A percentile compares a stretch with the other conserved stretches of the same genome.
These are phyloP conservation scores for Dicerorhinus sumatrensis DNA, from an alignment of 2,113 vertebrate genomes.

Conservation along the genomic window DNA sequence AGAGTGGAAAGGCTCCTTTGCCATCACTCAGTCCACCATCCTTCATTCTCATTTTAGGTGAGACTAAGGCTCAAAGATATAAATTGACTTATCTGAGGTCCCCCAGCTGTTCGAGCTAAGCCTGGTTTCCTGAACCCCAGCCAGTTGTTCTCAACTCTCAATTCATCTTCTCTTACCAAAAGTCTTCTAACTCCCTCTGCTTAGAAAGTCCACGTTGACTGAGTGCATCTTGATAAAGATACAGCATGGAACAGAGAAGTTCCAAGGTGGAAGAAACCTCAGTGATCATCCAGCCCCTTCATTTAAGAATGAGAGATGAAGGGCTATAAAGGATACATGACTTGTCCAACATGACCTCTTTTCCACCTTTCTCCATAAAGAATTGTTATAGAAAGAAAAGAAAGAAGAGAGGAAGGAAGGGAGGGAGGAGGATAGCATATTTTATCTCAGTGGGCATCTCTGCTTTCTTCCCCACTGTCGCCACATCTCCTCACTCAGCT, in stretches of 20 bases:
- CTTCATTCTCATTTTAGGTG: background rate
- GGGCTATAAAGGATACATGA: background rate
- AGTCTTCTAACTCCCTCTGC: background rate
- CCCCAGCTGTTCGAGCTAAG: background rate
- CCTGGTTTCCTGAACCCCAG: background rate
- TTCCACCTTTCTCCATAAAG: background rate
- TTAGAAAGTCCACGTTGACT: background rate
- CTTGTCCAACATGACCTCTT: background rate
- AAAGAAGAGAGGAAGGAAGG: background rate
- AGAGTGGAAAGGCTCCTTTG: background rate
- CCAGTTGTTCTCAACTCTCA: background rate
- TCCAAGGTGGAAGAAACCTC: background rate
- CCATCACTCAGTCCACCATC: no score
- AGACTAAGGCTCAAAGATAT: background rate
- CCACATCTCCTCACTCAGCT: background rate
- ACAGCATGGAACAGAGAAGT: background rate
- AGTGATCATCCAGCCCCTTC: background rate
- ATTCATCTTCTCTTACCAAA: background rate
- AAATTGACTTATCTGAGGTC: background rate
- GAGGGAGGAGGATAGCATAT: background rate
- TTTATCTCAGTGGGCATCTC: background rate
- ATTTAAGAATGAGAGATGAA: background rate
- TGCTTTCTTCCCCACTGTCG: background rate
- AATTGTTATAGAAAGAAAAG: background rate
- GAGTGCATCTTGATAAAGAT: background rate